phyloP scores from a whole-genome alignment of 37 sponge, comb jelly and placozoan genomes.

The Haliclona indistincta region DNA sequence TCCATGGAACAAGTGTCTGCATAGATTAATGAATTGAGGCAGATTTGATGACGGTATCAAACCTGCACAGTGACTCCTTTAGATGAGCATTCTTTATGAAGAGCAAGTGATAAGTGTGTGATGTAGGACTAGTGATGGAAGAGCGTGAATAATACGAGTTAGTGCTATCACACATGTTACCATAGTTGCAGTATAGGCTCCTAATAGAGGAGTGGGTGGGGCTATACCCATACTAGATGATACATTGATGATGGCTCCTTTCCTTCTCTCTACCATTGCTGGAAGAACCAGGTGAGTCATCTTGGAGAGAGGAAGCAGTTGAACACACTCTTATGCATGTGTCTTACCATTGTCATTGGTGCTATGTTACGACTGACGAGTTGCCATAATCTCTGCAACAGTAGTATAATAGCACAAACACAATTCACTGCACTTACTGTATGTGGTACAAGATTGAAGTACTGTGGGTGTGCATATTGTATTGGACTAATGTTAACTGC shows the following conservation, averaged over 20 bases:
- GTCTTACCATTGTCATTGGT: slow-evolving; percentile 50
- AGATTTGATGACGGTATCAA: too few species aligned
- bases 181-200: slow-evolving; percentile 61
- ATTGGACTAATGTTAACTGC: slow-evolving; percentile 69
- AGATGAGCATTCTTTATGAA: slow-evolving; percentile 47
- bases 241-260: slow-evolving; percentile 79
- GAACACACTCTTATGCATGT: too few species aligned
- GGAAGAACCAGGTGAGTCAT: slow-evolving; percentile 70
- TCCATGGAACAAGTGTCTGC: too few species aligned
- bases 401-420: too few species aligned
- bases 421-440: too few species aligned
- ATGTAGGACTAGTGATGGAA: slow-evolving; percentile 58
- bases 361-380: slow-evolving; percentile 66
- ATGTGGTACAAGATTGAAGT: slow-evolving; percentile 51
- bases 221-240: slow-evolving; percentile 48
- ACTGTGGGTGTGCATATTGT: slow-evolving; percentile 75
- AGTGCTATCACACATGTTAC: too few species aligned
- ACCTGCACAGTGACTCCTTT: slow-evolving; percentile 81
- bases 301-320: too few species aligned
- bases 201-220: slow-evolving; percentile 61
- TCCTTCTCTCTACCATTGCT: slow-evolving; percentile 63
- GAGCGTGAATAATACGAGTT: too few species aligned
- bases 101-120: slow-evolving; percentile 38
- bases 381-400: slow-evolving; percentile 66
- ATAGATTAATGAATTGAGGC: too few species aligned